A percentile compares a stretch with the other conserved stretches of the same genome.
Conservation (phyloP, 2,888 invertebrate genomes). For the Agonopterix heracliana region DNA sequence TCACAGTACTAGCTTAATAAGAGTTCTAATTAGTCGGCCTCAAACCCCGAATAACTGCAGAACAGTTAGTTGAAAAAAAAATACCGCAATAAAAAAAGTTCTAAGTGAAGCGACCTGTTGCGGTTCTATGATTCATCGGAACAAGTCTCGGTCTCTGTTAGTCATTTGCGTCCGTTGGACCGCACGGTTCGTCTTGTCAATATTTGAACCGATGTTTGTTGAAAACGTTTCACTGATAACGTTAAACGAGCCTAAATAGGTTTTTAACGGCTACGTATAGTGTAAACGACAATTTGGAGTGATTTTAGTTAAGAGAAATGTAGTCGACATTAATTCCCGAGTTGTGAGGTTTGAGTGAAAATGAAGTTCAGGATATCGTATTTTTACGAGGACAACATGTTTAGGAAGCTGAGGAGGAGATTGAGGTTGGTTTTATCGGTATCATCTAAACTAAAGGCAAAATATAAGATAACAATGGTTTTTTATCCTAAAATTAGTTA, state of each 20-base stretch:
- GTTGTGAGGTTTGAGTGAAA: slow-evolving; percentile 13
- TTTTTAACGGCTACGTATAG: slow-evolving; percentile 11
- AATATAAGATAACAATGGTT: too few relatives aligned
- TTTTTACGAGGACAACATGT: slow-evolving; percentile 29
- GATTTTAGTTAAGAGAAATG: not conserved
- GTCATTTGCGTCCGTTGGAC: slow-evolving; percentile 39
- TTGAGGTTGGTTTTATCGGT: slow-evolving; percentile 29
- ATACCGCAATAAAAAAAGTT: slow-evolving; percentile 62
- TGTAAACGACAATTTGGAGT: not conserved
- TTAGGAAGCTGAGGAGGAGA: slow-evolving; percentile 34
- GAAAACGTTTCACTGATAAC: slow-evolving; percentile 23
- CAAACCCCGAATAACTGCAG: slow-evolving; percentile 23
- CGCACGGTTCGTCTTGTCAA: slow-evolving; percentile 47
- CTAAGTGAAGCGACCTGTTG: slow-evolving; percentile 53
- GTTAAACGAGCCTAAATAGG: slow-evolving; percentile 13
- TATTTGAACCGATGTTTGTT: slow-evolving; percentile 58
- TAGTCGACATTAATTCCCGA: slow-evolving; percentile 9
- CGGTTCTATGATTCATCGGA: slow-evolving; percentile 53
- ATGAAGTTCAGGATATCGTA: slow-evolving; percentile 44
- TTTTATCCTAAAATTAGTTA: too few relatives aligned
- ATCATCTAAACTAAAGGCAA: too few relatives aligned
- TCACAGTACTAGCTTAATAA: slow-evolving; percentile 14
- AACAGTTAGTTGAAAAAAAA: slow-evolving; percentile 50
- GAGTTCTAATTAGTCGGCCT: slow-evolving; percentile 40
- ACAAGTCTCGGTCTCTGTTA: slow-evolving; percentile 27